phyloP scores from a whole-genome alignment of 2,797 vertebrate genomes.

The Sylvilagus floridanus region DNA sequence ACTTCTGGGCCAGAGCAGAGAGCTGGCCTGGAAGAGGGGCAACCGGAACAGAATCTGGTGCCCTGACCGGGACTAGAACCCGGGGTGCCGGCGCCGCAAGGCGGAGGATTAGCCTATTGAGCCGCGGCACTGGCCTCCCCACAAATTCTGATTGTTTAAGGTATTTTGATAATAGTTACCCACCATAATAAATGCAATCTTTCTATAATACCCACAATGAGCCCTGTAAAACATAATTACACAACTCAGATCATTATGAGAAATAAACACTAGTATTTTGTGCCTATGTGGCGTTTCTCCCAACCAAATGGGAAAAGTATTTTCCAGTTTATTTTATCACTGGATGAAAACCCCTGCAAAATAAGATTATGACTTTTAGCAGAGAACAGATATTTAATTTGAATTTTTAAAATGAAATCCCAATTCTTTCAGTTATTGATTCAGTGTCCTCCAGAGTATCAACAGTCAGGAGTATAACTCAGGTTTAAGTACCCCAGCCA shows the following conservation, averaged over 20 bases:
- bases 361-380: not conserved
- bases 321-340: constrained; percentile 12
- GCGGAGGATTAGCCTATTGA: too few species aligned
- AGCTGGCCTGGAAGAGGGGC: too few species aligned
- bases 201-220: not conserved
- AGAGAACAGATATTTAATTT: not conserved
- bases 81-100: too few species aligned
- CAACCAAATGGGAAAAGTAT: not conserved
- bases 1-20: too few species aligned
- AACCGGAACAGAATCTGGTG: too few species aligned
- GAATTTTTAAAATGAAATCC: not conserved
- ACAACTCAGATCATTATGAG: not conserved
- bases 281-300: not conserved
- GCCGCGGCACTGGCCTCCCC: too few species aligned
- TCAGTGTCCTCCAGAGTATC: not conserved
- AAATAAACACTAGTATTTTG: constrained; percentile 27
- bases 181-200: not conserved
- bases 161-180: constrained; percentile 28
- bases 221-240: not conserved
- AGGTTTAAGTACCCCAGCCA: not conserved
- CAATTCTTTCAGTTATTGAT: not conserved
- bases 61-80: too few species aligned
- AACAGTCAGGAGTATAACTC: not conserved
- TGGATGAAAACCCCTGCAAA: constrained; percentile 11
- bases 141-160: not conserved